A percentile compares a stretch with the other conserved stretches of the same genome.
Conservation (phyloP, 2,797 vertebrate species). For the Tamandua tetradactyla region DNA sequence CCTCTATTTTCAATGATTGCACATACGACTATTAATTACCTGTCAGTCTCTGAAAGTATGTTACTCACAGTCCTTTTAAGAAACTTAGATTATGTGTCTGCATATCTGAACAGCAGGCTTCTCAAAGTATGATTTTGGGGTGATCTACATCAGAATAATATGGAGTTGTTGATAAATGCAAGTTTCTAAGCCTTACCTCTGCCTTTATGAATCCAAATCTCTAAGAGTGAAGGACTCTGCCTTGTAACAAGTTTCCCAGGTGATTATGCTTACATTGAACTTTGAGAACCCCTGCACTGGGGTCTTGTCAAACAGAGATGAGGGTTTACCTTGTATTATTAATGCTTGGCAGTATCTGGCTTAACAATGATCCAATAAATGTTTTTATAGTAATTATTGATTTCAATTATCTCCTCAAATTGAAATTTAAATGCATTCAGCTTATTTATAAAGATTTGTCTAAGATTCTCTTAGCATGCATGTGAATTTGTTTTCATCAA, state of each 20-base stretch:
- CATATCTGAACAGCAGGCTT: neutral
- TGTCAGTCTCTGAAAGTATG: neutral
- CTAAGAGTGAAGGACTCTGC: neutral
- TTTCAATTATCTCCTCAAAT: neutral
- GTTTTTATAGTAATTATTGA: neutral
- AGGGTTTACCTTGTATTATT: neutral
- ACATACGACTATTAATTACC: neutral
- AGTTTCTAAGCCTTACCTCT: neutral
- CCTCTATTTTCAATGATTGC: neutral
- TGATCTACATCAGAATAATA: neutral
- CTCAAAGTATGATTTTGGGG: neutral
- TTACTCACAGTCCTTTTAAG: neutral
- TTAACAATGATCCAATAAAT: neutral
- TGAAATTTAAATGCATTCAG: constrained; percentile 12
- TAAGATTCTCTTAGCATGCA: neutral
- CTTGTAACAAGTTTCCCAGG: neutral
- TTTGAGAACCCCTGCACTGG: neutral
- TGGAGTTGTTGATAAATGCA: neutral
- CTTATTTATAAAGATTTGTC: constrained; percentile 20
- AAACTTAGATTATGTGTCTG: neutral
- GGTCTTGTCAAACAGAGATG: neutral
- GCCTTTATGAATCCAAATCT: neutral
- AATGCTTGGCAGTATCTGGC: neutral
- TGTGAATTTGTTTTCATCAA: constrained; percentile 1
- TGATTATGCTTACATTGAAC: neutral